Percentiles rank a stretch among this genome's conserved stretches.
phyloP scores from a whole-genome alignment of 2,888 invertebrate genomes.

The Drosophila pseudotalamancana region DNA sequence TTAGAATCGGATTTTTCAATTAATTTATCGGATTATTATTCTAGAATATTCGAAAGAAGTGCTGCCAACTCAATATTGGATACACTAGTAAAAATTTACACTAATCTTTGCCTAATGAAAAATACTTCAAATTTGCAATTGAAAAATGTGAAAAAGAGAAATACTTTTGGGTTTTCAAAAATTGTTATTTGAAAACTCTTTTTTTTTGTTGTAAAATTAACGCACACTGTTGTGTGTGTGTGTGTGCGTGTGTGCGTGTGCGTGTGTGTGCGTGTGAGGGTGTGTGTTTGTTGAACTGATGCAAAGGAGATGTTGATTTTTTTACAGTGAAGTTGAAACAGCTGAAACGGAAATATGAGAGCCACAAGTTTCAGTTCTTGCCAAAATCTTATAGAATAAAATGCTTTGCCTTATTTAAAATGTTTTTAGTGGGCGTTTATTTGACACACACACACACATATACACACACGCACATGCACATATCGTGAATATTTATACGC shows the following conservation, averaged over 20 bases:
- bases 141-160: background rate
- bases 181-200: slow-evolving; percentile 27
- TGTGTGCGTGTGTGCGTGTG: background rate
- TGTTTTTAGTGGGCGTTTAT: slow-evolving; percentile 10
- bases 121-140: background rate
- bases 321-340: background rate
- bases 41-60: slow-evolving; percentile 10
- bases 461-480: background rate
- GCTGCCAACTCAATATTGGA: slow-evolving; percentile 19
- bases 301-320: background rate
- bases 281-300: background rate
- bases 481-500: slow-evolving; percentile 49
- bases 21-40: slow-evolving; percentile 2
- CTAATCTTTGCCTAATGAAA: background rate
- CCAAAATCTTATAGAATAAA: background rate
- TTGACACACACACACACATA: slow-evolving; percentile 7
- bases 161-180: slow-evolving; percentile 8
- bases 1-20: slow-evolving; percentile 20
- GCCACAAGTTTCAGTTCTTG: slow-evolving; percentile 6
- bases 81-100: slow-evolving; percentile 10
- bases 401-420: background rate
- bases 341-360: background rate
- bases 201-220: slow-evolving; percentile 28
- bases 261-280: background rate
- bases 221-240: slow-evolving; percentile 16